Conservation (phyloP, 1,140 invertebrate species). For the Drosophila sproati region DNA sequence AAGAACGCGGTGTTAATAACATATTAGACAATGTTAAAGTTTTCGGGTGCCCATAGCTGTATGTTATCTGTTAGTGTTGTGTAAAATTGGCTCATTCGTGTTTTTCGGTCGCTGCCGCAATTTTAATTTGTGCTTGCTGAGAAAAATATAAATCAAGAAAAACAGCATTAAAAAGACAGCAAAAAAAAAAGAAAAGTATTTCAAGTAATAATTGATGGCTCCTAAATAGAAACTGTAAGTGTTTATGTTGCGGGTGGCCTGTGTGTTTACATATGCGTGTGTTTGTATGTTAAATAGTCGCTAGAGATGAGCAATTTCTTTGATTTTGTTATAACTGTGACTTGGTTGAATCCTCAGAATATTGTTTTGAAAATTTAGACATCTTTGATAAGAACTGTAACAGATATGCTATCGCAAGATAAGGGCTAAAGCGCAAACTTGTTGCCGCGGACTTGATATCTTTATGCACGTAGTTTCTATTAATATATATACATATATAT, state of each 20-base stretch:
- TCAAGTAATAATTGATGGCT: slow-evolving; percentile 7
- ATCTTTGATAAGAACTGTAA: slow-evolving; percentile 4
- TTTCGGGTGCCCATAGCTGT: slow-evolving; percentile 7
- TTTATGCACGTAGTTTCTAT: not conserved
- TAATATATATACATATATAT: too few species aligned
- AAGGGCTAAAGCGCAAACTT: slow-evolving; percentile 5
- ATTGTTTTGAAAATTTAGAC: not conserved
- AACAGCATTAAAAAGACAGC: not conserved
- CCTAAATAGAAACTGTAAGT: slow-evolving; percentile 18
- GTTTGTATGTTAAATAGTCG: slow-evolving; percentile 2
- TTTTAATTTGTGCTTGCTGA: not conserved
- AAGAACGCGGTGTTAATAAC: slow-evolving; percentile 10
- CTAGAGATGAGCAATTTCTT: slow-evolving; percentile 8
- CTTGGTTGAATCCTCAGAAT: not conserved
- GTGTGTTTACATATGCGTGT: not conserved
- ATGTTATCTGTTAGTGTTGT: not conserved
- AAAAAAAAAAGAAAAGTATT: slow-evolving; percentile 6
- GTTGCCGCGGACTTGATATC: slow-evolving; percentile 1
- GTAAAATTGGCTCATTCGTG: slow-evolving; percentile 14
- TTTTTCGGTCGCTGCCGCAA: slow-evolving; percentile 10
- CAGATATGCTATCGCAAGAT: slow-evolving; percentile 23
- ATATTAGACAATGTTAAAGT: slow-evolving; percentile 1
- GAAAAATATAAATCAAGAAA: not conserved
- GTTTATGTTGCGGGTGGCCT: not conserved
- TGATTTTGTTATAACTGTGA: slow-evolving; percentile 1